Evolutionary conservation across 2,113 vertebrate genomes (phyloP).

Genomic region (Podarcis muralis): DNA sequence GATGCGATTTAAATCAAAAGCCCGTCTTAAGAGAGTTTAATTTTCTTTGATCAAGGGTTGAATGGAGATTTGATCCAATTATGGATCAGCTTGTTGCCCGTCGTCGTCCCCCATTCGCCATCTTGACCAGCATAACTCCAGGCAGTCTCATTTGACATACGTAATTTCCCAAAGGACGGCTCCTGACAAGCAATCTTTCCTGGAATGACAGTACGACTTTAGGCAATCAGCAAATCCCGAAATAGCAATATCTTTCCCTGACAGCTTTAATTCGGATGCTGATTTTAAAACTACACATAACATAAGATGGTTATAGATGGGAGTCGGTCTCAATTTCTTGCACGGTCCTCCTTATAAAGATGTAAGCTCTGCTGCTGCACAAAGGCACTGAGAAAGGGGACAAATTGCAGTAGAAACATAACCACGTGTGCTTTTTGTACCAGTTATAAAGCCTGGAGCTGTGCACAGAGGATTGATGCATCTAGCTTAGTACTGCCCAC

Average conservation of each 20-base stretch:
- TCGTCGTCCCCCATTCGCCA: neutral
- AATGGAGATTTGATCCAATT: neutral
- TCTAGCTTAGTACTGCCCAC: too few species aligned
- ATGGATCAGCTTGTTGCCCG: conserved; percentile 9
- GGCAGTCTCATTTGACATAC: conserved; percentile 3
- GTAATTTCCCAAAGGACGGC: conserved; percentile 29
- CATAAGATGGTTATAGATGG: conserved; percentile 6
- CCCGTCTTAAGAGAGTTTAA: neutral
- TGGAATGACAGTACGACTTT: conserved; percentile 7
- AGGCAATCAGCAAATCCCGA: conserved; percentile 26
- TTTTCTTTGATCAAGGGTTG: neutral
- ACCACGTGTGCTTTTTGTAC: neutral
- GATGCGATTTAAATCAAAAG: neutral
- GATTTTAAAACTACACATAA: conserved; percentile 6
- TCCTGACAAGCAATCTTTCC: conserved; percentile 37
- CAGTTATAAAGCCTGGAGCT: neutral
- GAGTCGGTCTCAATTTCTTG: neutral
- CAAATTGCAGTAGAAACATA: neutral
- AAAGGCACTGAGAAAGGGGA: neutral
- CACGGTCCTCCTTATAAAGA: neutral
- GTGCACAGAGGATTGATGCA: too few species aligned
- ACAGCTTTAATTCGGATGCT: conserved; percentile 20
- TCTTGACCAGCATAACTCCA: conserved; percentile 13
- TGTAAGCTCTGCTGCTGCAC: neutral
- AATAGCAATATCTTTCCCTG: conserved; percentile 29